These are phyloP conservation scores for Pyrgilauda ruficollis DNA, from an alignment of 2,113 vertebrate species.

Conservation along the genomic window DNA sequence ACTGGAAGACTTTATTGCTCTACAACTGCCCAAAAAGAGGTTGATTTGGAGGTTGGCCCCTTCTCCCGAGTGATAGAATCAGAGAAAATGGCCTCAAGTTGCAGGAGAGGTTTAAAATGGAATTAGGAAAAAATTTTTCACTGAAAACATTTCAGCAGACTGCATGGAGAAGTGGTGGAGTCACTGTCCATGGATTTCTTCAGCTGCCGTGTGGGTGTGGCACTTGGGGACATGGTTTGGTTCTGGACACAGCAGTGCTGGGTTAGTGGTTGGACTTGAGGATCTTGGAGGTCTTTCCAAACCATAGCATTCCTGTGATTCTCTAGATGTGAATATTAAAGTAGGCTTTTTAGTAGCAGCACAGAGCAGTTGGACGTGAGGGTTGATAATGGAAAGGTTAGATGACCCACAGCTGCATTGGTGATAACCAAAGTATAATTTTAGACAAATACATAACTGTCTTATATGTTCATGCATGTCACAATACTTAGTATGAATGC, in stretches of 20 bases:
- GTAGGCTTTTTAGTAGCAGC: not conserved
- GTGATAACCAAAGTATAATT: not conserved
- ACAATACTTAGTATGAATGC: not conserved
- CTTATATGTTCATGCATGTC: not conserved
- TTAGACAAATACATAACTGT: not conserved
- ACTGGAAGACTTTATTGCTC: not conserved
- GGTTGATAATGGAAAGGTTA: not conserved
- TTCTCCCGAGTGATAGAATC: not conserved
- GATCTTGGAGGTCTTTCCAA: not conserved
- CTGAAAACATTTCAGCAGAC: not conserved
- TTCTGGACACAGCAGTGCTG: not conserved
- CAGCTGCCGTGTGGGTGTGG: rapidly evolving
- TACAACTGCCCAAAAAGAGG: not conserved
- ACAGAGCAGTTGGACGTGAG: not conserved
- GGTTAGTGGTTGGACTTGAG: not conserved
- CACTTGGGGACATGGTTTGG: not conserved
- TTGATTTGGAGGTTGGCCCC: not conserved
- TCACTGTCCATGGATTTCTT: rapidly evolving
- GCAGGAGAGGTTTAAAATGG: not conserved
- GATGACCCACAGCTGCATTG: not conserved
- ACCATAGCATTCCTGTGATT: not conserved
- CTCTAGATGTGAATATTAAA: not conserved
- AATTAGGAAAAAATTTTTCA: not conserved
- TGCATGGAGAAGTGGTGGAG: not conserved
- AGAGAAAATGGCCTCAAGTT: not conserved